Percentiles rank a stretch among this genome's conserved stretches.
Evolutionary conservation across 1,140 invertebrate genomes (phyloP).

Genomic region (Thaumatotibia leucotreta): DNA sequence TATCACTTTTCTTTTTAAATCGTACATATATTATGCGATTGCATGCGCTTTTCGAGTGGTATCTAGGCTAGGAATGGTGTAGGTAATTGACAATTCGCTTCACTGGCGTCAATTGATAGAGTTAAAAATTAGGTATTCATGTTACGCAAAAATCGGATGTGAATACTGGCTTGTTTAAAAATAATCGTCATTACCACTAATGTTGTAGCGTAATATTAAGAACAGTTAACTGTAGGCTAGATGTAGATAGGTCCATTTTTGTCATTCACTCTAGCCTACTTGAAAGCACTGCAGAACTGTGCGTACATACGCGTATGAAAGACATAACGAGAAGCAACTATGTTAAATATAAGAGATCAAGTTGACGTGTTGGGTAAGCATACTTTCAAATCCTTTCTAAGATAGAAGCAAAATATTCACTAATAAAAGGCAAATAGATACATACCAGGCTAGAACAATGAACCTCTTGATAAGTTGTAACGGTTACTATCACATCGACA

Average conservation of each 20-base stretch:
- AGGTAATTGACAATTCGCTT: not conserved
- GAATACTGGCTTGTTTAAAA: not conserved
- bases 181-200: not conserved
- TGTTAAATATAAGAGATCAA: not conserved
- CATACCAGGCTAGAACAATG: slow-evolving; percentile 46
- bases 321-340: not conserved
- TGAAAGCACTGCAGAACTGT: too few relatives aligned
- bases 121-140: not conserved
- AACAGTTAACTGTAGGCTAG: too few relatives aligned
- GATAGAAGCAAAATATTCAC: not conserved
- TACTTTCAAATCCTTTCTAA: not conserved
- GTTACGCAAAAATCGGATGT: not conserved
- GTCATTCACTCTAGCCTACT: too few relatives aligned
- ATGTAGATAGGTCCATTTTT: too few relatives aligned
- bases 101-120: not conserved
- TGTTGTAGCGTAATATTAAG: not conserved
- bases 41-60: too few relatives aligned
- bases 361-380: not conserved
- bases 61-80: too few relatives aligned
- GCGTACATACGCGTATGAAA: not conserved
- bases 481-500: slow-evolving; percentile 46
- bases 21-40: too few relatives aligned
- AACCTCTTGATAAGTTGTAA: slow-evolving; percentile 42
- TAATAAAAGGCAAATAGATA: slow-evolving; percentile 16
- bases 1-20: too few relatives aligned